Conservation (phyloP, 2,888 invertebrate genomes). For the Agrotis puta region DNA sequence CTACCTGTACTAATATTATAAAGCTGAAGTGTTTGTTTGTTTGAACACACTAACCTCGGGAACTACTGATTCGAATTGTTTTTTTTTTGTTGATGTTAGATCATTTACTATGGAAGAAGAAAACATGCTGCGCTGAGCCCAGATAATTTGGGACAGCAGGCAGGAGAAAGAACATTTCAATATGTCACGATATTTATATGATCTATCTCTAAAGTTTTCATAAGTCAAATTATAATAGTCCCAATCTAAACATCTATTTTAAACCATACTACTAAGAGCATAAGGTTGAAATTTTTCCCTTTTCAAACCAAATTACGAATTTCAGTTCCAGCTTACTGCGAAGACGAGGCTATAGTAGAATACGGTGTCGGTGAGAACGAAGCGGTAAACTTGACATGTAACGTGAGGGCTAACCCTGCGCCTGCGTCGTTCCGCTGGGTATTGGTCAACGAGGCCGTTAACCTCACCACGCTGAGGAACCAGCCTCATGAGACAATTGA, state of each 20-base stretch:
- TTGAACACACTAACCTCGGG: too few species aligned
- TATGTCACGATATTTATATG: neutral
- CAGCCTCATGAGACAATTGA: constrained; percentile 72
- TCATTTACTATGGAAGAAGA: too few species aligned
- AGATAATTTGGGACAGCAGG: too few species aligned
- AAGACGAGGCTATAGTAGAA: constrained; percentile 75
- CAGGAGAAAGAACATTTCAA: too few species aligned
- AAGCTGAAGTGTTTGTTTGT: too few species aligned
- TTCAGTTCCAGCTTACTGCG: constrained; percentile 83
- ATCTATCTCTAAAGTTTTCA: neutral
- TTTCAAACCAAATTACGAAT: constrained; percentile 7
- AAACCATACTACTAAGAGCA: neutral
- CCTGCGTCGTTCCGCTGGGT: constrained; percentile 82
- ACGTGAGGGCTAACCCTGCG: constrained; percentile 79
- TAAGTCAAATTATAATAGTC: neutral
- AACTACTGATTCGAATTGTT: too few species aligned
- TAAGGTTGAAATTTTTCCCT: neutral
- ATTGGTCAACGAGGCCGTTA: constrained; percentile 76
- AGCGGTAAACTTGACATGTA: constrained; percentile 83
- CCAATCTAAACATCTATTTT: neutral
- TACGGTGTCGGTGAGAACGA: constrained; percentile 83
- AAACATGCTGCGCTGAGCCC: too few species aligned
- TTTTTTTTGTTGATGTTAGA: too few species aligned
- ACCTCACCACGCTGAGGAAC: constrained; percentile 69
- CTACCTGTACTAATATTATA: too few species aligned